These are phyloP conservation scores for Ceratosolen fusciceps DNA, from an alignment of 1,140 invertebrate genomes.

Conservation along the genomic window DNA sequence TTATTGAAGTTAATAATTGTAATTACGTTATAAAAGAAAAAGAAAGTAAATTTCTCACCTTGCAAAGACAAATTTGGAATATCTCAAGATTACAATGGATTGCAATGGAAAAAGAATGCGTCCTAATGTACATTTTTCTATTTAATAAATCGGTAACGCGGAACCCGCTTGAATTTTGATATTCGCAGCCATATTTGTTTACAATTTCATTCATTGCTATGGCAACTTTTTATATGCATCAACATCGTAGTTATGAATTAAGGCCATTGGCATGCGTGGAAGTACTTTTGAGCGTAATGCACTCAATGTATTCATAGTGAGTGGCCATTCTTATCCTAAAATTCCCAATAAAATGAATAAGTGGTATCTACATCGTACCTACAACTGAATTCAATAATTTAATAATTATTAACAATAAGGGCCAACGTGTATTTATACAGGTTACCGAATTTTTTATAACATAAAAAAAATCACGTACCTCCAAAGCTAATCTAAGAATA, in stretches of 20 bases:
- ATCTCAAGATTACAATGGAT: constrained; percentile 6
- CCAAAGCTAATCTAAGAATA: too few species aligned
- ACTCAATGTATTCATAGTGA: not conserved
- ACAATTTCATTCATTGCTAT: constrained; percentile 57
- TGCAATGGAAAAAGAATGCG: not conserved
- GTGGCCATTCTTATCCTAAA: not conserved
- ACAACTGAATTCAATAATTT: not conserved
- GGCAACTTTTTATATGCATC: constrained; percentile 16
- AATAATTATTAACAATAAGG: too few species aligned
- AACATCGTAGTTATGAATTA: not conserved
- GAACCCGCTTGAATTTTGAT: constrained; percentile 57
- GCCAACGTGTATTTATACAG: too few species aligned
- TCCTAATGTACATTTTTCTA: constrained; percentile 12
- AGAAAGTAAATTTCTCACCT: constrained; percentile 22
- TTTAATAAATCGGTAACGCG: constrained; percentile 3
- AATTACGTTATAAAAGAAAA: not conserved
- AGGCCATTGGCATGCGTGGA: not conserved
- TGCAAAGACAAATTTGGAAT: not conserved
- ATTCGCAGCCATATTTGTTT: constrained; percentile 66
- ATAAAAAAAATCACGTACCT: too few species aligned
- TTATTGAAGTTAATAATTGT: not conserved
- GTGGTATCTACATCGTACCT: not conserved
- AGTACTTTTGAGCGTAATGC: not conserved
- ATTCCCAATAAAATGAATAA: not conserved
- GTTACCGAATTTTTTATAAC: too few species aligned